Conservation (phyloP, 2,797 vertebrate species). For the Halcyon badia region DNA sequence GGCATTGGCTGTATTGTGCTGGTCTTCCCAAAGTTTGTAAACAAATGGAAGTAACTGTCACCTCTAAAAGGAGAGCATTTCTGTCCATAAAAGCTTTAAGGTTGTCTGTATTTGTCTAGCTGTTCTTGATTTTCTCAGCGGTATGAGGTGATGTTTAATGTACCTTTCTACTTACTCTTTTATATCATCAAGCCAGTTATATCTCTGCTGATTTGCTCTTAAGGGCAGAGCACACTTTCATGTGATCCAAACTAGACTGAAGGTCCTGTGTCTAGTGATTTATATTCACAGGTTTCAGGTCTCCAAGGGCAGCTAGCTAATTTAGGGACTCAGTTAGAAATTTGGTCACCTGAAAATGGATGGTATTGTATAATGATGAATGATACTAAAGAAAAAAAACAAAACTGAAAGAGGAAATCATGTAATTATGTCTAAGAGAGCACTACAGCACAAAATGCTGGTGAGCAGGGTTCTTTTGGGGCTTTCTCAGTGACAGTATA, state of each 20-base stretch:
- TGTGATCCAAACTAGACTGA: background rate
- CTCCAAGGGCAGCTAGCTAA: constrained; percentile 11
- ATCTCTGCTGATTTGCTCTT: background rate
- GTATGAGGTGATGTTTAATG: background rate
- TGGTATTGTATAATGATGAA: background rate
- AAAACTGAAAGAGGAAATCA: background rate
- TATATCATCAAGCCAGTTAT: background rate
- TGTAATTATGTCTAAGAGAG: background rate
- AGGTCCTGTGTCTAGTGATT: background rate
- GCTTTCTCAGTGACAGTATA: background rate
- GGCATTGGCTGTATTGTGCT: background rate
- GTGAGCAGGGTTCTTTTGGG: background rate
- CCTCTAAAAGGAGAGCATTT: background rate
- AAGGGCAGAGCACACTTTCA: background rate
- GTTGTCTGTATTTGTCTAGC: background rate
- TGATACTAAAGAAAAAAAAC: background rate
- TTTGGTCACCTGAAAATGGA: background rate
- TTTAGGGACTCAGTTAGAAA: background rate
- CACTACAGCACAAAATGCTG: background rate
- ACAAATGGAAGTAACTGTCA: background rate
- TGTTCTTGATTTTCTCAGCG: background rate
- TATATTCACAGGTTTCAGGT: constrained; percentile 15
- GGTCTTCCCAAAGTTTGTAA: background rate
- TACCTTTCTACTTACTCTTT: background rate
- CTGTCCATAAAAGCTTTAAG: background rate